Evolutionary conservation across 2,888 invertebrate species (phyloP).

Genomic region (Lasioglossum figueresi): DNA sequence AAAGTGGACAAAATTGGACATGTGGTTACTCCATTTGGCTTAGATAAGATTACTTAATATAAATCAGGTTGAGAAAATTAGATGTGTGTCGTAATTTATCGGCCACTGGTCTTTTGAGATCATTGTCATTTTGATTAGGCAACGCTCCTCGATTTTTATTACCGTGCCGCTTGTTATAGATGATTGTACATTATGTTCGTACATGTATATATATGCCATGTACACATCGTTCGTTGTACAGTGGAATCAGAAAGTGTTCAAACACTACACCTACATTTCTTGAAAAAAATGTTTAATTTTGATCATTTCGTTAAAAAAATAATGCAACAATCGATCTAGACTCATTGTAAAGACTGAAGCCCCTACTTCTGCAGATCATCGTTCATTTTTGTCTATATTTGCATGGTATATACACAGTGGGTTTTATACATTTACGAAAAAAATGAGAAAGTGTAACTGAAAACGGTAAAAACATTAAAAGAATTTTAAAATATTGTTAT

Average conservation of each 20-base stretch:
- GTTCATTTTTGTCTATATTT: no score
- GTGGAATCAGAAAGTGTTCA: neutral
- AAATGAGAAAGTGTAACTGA: no score
- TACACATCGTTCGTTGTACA: neutral
- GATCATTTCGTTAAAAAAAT: no score
- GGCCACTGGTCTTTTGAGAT: neutral
- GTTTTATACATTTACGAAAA: no score
- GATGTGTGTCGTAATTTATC: neutral
- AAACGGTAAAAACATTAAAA: no score
- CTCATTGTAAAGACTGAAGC: no score
- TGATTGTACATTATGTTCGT: neutral
- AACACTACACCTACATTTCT: neutral
- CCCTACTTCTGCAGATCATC: no score
- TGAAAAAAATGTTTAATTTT: no score
- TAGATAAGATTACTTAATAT: neutral
- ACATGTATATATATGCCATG: neutral
- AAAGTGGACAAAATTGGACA: neutral
- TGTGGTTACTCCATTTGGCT: neutral
- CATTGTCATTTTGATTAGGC: neutral
- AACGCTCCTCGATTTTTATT: neutral
- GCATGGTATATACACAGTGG: no score
- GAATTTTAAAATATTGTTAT: no score
- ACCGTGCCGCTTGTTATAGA: neutral
- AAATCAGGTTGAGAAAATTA: constrained; percentile 5
- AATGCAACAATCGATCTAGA: no score